These are phyloP conservation scores for Apogon talboti DNA, from an alignment of 2,797 vertebrate genomes.

Conservation along the genomic window DNA sequence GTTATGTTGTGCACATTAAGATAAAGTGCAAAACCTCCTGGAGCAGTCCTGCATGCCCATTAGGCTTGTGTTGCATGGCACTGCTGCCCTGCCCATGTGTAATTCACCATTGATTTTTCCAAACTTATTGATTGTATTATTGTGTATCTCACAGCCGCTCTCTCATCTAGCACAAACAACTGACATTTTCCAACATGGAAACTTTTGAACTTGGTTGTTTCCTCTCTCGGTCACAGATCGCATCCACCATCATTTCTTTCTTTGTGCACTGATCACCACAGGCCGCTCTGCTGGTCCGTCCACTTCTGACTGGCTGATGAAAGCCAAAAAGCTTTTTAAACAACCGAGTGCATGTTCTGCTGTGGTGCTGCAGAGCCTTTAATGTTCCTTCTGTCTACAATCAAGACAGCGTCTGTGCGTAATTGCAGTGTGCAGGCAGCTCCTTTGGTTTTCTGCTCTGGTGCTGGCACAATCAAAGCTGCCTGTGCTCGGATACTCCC, in stretches of 20 bases:
- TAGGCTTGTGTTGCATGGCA: too few relatives aligned
- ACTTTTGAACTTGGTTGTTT: too few relatives aligned
- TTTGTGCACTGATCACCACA: constrained; percentile 26
- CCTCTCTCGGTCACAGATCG: too few relatives aligned
- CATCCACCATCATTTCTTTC: not conserved
- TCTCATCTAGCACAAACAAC: too few relatives aligned
- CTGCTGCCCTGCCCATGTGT: too few relatives aligned
- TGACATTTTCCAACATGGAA: too few relatives aligned
- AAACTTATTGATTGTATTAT: too few relatives aligned
- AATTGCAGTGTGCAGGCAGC: constrained; percentile 53
- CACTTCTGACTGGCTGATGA: constrained; percentile 39
- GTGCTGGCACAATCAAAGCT: constrained; percentile 46
- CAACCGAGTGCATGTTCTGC: constrained; percentile 24
- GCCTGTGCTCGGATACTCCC: constrained; percentile 23
- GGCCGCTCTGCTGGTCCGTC: constrained; percentile 34
- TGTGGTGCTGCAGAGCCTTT: constrained; percentile 36
- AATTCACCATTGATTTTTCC: too few relatives aligned
- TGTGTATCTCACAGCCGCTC: too few relatives aligned
- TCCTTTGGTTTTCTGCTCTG: constrained; percentile 43
- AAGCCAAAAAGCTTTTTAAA: constrained; percentile 47
- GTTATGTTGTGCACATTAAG: too few relatives aligned
- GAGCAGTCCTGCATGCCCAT: too few relatives aligned
- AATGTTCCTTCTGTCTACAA: constrained; percentile 51
- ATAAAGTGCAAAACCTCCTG: too few relatives aligned
- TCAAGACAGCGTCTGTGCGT: constrained; percentile 45